These are phyloP conservation scores for Oasisia sp. DNA, from an alignment of 2,888 invertebrate genomes.

Conservation along the genomic window DNA sequence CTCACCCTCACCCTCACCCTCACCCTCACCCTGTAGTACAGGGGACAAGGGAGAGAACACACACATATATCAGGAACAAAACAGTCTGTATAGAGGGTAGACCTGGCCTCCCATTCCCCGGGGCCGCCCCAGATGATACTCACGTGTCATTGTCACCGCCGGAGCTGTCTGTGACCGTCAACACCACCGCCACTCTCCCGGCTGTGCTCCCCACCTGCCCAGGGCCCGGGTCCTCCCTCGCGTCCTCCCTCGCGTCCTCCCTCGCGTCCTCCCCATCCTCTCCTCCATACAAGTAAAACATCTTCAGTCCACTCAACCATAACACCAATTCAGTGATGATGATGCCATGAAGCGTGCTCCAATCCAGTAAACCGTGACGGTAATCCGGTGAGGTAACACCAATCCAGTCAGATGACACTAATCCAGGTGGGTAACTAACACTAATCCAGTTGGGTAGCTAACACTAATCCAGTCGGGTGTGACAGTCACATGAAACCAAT, in stretches of 20 bases:
- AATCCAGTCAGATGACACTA: too few species aligned
- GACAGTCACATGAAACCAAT: not conserved
- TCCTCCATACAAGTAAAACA: not conserved
- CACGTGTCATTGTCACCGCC: not conserved
- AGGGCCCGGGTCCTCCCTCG: not conserved
- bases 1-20: too few species aligned
- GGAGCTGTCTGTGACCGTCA: not conserved
- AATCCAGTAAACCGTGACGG: not conserved
- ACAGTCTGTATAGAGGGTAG: too few species aligned
- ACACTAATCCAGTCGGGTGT: too few species aligned
- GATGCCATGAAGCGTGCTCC: not conserved
- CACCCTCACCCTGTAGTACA: too few species aligned
- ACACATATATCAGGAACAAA: too few species aligned
- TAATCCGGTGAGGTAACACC: too few species aligned
- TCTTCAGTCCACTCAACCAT: not conserved
- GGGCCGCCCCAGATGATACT: not conserved
- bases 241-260: not conserved
- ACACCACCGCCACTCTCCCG: not conserved
- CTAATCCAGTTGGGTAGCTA: too few species aligned
- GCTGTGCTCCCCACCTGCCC: not conserved
- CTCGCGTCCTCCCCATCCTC: not conserved
- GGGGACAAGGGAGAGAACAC: too few species aligned
- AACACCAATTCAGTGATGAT: not conserved
- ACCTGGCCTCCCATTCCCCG: too few species aligned
- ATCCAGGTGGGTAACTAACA: too few species aligned